These are phyloP conservation scores for Apodemus speciosus DNA, from an alignment of 2,113 vertebrate genomes.

Conservation along the genomic window DNA sequence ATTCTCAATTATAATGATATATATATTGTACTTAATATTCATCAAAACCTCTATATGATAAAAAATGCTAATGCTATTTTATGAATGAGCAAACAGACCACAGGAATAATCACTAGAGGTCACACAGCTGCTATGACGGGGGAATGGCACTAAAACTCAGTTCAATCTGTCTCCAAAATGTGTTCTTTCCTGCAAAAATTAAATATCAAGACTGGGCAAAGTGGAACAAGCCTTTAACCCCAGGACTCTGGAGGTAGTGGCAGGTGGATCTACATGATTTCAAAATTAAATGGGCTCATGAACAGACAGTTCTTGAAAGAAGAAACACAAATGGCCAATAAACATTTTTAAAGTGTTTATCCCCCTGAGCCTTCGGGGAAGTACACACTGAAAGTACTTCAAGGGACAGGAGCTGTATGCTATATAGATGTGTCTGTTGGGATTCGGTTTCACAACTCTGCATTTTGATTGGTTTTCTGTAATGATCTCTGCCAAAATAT, in stretches of 20 bases:
- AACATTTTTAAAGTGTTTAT: neutral
- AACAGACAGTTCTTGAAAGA: neutral
- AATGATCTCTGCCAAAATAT: no score
- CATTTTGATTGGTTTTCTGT: no score
- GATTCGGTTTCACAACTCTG: no score
- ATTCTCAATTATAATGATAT: neutral
- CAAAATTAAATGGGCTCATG: neutral
- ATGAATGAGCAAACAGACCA: conserved; percentile 30
- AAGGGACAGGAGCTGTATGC: neutral
- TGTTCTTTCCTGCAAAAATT: neutral
- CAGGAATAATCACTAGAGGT: conserved; percentile 1
- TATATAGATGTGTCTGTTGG: no score
- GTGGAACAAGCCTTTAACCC: neutral
- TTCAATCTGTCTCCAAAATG: neutral
- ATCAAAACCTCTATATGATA: neutral
- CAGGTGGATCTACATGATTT: neutral
- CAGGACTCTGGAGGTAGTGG: neutral
- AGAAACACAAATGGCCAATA: neutral
- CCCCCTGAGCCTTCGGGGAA: neutral
- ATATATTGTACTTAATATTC: conserved; percentile 13
- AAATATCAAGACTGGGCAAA: neutral
- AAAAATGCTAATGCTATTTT: conserved; percentile 6
- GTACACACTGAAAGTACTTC: neutral
- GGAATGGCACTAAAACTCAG: neutral
- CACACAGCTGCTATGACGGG: neutral